Conservation (phyloP, 1,140 invertebrate genomes). For the Meloidogyne hapla region DNA sequence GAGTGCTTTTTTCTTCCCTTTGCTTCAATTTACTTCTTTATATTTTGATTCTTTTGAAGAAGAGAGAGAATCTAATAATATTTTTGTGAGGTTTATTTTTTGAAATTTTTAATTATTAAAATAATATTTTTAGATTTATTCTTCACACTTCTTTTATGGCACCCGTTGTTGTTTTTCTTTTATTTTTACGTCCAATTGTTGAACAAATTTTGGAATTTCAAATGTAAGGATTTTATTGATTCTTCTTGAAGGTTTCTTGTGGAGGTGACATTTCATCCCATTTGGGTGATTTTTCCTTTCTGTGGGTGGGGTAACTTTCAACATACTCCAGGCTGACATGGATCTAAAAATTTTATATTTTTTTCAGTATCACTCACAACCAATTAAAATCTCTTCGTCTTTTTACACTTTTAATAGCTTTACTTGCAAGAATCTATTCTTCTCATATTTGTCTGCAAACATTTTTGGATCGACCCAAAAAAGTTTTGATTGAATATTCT, state of each 20-base stretch:
- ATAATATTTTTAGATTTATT: constrained; percentile 35
- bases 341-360: too few relatives aligned
- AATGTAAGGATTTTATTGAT: not conserved
- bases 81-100: constrained; percentile 57
- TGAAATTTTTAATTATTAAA: constrained; percentile 28
- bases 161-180: constrained; percentile 21
- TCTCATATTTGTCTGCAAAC: constrained; percentile 30
- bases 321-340: too few relatives aligned
- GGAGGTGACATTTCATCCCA: too few relatives aligned
- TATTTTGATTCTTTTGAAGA: constrained; percentile 28
- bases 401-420: constrained; percentile 25
- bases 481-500: constrained; percentile 26
- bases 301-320: too few relatives aligned
- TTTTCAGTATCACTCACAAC: constrained; percentile 14
- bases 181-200: constrained; percentile 19
- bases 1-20: constrained; percentile 37
- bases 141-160: constrained; percentile 36
- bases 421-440: constrained; percentile 17
- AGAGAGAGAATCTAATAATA: not conserved
- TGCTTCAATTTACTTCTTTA: constrained; percentile 37
- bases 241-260: too few relatives aligned
- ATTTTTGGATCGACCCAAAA: constrained; percentile 37
- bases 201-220: constrained; percentile 25
- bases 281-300: not conserved
- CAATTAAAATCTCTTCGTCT: constrained; percentile 30